Base-by-base conservation (phyloP, 1,140 invertebrate species). In the Pemphigus obesinymphae region DNA sequence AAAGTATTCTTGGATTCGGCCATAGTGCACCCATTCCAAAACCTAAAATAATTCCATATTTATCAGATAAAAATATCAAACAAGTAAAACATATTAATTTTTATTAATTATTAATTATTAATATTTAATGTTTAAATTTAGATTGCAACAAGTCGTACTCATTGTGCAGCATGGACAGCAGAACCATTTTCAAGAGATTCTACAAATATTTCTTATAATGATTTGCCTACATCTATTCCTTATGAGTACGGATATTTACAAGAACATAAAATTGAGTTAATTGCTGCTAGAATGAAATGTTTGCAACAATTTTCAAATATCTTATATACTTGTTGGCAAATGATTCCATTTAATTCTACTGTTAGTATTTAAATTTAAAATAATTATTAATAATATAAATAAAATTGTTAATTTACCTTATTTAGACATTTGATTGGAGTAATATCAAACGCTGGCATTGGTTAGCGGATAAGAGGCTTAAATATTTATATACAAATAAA, bases 141-240 rank as follows among this genome's bases (percentile, higher is more conserved):
- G 89, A 90, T 90, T 70, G 90, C 89, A 26, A 90, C 90, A 37
- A 91, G 91, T 63, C 86, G 91, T 81, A 90, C 89, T 43, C 91
- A 92, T 86, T 90, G 89, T 85, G 89, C 90, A 29, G 91, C 91
- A 3, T 92, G 91, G 91, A 91, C 91, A 29, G 88, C 90, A 3
- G 88, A 89, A 0, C 87, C 89, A 7, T 85, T 89, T 37, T 88
- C 87, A 5, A 85, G 86, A 23, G 88, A 83, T 20, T 31, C 75
- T 53, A 88, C 88, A 6, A 88, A 88, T 8, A 85, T 87, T 50
- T 87, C 87, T 3, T 84, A 90, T 73, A 88, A 88, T 83, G 90
- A 90, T 29, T 80, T 88, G 1, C 91, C 91, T 1, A 83, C 84
- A 4, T 84, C 87, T 55, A 87, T 92, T 72, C 91, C 91, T 5